phyloP scores from a whole-genome alignment of 2,888 invertebrate species.

The Agrochola litura region DNA sequence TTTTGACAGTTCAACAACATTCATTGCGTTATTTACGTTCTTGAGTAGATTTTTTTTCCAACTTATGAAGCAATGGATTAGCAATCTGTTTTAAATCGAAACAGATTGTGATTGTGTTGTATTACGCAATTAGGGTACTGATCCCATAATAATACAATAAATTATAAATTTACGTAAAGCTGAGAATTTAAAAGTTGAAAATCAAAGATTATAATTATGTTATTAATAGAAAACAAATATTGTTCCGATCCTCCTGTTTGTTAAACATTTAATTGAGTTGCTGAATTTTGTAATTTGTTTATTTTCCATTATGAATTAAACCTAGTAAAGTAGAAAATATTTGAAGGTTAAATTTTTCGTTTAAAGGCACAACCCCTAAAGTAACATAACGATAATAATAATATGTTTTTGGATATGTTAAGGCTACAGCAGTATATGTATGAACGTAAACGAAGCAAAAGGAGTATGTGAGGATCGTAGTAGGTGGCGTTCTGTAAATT shows the following conservation, averaged over 20 bases:
- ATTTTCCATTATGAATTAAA: conserved; percentile 11
- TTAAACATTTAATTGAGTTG: conserved; percentile 19
- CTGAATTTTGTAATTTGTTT: conserved; percentile 24
- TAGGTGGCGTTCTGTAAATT: neutral
- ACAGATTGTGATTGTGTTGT: too few species aligned
- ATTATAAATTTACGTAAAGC: neutral
- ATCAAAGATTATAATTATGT: neutral
- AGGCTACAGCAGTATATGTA: neutral
- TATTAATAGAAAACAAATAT: conserved; percentile 14
- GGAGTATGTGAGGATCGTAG: neutral
- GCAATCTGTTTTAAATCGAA: too few species aligned
- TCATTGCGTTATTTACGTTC: too few species aligned
- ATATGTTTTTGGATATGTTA: neutral
- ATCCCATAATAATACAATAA: too few species aligned
- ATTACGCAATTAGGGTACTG: too few species aligned
- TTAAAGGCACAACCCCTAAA: neutral
- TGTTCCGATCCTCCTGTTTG: neutral
- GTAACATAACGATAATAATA: neutral
- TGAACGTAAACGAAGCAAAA: neutral
- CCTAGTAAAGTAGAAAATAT: neutral
- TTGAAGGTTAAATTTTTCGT: neutral
- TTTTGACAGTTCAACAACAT: too few species aligned
- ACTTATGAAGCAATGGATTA: too few species aligned
- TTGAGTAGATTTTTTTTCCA: too few species aligned
- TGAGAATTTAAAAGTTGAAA: neutral